Base-by-base conservation (phyloP, 2,888 invertebrate species). In the Sesamia inferens region DNA sequence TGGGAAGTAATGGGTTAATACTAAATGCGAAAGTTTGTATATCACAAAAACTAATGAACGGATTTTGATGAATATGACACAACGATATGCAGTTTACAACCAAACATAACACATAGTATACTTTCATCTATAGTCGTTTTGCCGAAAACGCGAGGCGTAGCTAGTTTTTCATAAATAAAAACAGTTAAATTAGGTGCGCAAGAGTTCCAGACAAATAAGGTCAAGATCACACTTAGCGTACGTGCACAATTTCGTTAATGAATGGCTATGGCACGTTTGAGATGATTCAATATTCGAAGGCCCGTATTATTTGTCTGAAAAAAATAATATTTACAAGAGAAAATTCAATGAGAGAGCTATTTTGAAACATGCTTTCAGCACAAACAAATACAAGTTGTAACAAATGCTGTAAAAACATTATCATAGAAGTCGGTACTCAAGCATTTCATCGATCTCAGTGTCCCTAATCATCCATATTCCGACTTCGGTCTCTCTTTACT, bases 201-300 rank as follows among this genome's bases (percentile, higher is more conserved):
- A 55, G 63, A 64, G 24, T 67, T 77, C 51, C 19, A 74, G 22
- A 69, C 57, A 64, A 74, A 80, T 78, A 80, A 80, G 82, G 83
- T 83, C 78, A 83, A 74, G 58, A 75, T 54, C 58, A 74, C 55
- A 59, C 54, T 59, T 57, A 61, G 66, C 10, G 55, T 70, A 79
- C 69, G 80, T 68, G 69, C 19, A 57, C 42, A 71, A 70, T 58
- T 63, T 77, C 44, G 66, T 62, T 47, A 72, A 78, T 67, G 54
- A 70, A 44, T 51, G 69, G 67, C 71, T 68, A 76, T n/a, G n/a
- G n/a, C 61, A 71, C 67, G 54, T 55, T n/a, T 57, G 42, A 44
- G 58, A 65, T 44, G 72, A 68, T 62, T 71, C 39, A 59, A 44
- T 59, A 69, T 72, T 58, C 51, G 67, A 82, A 80, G 73, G 75